phyloP scores from a whole-genome alignment of 2,797 vertebrate genomes.

The Onychomys torridus region DNA sequence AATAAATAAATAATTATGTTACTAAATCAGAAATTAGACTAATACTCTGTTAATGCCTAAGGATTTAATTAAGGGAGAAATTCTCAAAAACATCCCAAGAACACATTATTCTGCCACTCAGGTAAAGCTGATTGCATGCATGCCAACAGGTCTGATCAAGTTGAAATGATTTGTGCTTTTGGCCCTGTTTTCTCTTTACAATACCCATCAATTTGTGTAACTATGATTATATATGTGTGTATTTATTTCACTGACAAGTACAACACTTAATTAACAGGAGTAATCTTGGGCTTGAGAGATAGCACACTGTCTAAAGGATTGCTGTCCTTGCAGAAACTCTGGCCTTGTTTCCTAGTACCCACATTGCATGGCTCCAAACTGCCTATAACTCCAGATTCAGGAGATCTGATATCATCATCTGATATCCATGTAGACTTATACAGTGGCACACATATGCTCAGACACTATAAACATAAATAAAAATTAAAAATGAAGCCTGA shows the following conservation, averaged over 20 bases:
- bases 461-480: background rate
- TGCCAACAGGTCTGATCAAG: background rate
- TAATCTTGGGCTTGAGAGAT: background rate
- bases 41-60: background rate
- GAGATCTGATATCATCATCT: background rate
- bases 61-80: background rate
- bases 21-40: background rate
- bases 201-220: background rate
- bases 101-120: background rate
- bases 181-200: background rate
- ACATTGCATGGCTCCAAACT: background rate
- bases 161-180: conserved; percentile 8
- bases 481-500: background rate
- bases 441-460: background rate
- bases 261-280: background rate
- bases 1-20: conserved; percentile 17
- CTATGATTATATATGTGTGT: background rate
- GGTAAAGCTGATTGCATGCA: background rate
- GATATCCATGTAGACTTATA: background rate
- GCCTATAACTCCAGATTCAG: background rate
- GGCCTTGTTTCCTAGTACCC: background rate
- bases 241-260: accelerated
- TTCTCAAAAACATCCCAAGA: background rate
- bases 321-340: background rate
- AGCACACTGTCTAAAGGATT: background rate